Percentiles rank a stretch among this genome's conserved stretches.
Evolutionary conservation across 2,888 invertebrate species (phyloP).

Genomic region (Aricia artaxerxes): DNA sequence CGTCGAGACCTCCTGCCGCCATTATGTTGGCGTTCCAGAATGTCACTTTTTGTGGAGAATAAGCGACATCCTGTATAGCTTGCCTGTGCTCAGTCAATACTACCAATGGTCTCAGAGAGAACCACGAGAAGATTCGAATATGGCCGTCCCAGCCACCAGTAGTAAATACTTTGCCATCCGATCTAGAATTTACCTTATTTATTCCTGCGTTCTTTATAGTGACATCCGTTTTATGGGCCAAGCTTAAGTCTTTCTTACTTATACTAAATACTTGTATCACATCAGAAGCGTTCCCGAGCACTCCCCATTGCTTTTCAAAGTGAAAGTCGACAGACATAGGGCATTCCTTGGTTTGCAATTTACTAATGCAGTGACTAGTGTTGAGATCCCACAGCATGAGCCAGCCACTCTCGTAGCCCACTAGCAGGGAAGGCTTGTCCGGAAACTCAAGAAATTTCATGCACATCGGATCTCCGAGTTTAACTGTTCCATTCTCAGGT

Average conservation of each 20-base stretch:
- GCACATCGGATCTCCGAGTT: slow-evolving; percentile 84
- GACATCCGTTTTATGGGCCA: slow-evolving; percentile 82
- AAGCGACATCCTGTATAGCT: slow-evolving; percentile 86
- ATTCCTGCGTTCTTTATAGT: slow-evolving; percentile 87
- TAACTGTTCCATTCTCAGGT: slow-evolving; percentile 58
- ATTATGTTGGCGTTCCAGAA: slow-evolving; percentile 88
- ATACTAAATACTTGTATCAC: slow-evolving; percentile 82
- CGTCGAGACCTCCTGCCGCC: slow-evolving; percentile 88
- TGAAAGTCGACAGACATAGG: slow-evolving; percentile 88
- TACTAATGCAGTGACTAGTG: slow-evolving; percentile 79
- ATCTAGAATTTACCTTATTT: slow-evolving; percentile 83
- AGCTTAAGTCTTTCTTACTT: slow-evolving; percentile 74
- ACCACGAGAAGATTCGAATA: slow-evolving; percentile 89
- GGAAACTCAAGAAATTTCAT: slow-evolving; percentile 76
- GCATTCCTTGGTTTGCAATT: slow-evolving; percentile 81
- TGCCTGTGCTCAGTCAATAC: slow-evolving; percentile 87
- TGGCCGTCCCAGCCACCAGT: slow-evolving; percentile 89
- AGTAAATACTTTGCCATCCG: slow-evolving; percentile 86
- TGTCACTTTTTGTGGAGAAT: slow-evolving; percentile 83
- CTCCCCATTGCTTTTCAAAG: slow-evolving; percentile 82
- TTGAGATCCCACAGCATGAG: slow-evolving; percentile 86
- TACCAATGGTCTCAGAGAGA: slow-evolving; percentile 85
- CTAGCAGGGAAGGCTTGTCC: slow-evolving; percentile 80
- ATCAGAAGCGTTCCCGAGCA: slow-evolving; percentile 84
- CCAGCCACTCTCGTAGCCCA: slow-evolving; percentile 88